Base-by-base conservation (phyloP, 2,797 vertebrate genomes). In the Megalops cyprinoides region DNA sequence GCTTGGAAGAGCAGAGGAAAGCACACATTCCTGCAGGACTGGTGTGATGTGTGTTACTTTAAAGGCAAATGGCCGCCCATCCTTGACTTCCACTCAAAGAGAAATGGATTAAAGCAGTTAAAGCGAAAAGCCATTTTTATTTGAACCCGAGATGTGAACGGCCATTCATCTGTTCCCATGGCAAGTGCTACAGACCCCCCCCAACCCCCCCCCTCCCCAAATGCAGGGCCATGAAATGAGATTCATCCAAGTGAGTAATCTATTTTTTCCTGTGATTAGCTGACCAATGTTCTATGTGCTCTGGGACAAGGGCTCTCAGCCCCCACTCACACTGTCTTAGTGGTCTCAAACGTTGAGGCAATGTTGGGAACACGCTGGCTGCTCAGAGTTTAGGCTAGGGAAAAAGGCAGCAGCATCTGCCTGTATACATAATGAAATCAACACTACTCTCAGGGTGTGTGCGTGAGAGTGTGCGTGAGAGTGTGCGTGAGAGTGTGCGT, bases 221-320 rank as follows among this genome's bases (percentile, higher is more conserved):
- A 81, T 44, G 44, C 51, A 81, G 58, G 62, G 79, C 69, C 82
- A 84, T 85, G 51, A 84, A 77, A 74, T 82, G 76, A 82, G 74
- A 83, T 87, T 83, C 74, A 84, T 78, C 76, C 82, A 80, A 82
- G 62, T 78, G 81, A 79, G 75, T 81, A 81, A 81, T 82, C 51
- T 58, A 58, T 85, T 79, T 79, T 77, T 34, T n/a, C 60, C 49
- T 31, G 42, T 62, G 79, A 82, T 82, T 81, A 84, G 79, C 75
- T 79, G 65, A 78, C 79, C 73, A 79, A 23, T 77, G 75, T 44
- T 58, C 39, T 80, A 60, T 31, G 28, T 42, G 67, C 37, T 71
- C 23, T 42, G 37, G 42, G 39, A 42, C 23, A 39, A 71, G 2
- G 5, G 9, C 5, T 5, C 65, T 37, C 37, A 5, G 4, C 14